Percentiles rank a stretch among this genome's conserved stretches.
Evolutionary conservation across 2,797 vertebrate genomes (phyloP).

Genomic region (Halcyon chelicuti): DNA sequence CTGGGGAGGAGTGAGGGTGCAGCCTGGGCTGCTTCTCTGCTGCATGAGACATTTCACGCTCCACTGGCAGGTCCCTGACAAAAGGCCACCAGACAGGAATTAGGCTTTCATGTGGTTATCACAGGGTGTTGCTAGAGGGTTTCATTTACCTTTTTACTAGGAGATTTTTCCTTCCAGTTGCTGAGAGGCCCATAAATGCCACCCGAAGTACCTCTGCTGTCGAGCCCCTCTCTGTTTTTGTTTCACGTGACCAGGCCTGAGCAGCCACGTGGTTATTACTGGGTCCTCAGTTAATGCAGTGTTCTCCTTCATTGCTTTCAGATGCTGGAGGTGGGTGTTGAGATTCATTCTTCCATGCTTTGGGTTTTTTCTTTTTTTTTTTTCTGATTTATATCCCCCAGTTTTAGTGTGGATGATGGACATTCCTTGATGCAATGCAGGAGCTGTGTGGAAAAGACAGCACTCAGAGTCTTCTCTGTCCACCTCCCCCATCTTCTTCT

Average conservation of each 20-base stretch:
- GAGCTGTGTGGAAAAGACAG: neutral
- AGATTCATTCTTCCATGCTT: neutral
- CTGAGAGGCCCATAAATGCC: slow-evolving; percentile 10
- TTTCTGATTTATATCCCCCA: neutral
- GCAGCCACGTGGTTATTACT: neutral
- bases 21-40: neutral
- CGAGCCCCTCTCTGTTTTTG: neutral
- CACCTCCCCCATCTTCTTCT: neutral
- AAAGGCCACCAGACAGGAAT: neutral
- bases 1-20: neutral
- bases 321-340: neutral
- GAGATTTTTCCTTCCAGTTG: neutral
- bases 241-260: neutral
- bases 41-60: slow-evolving; percentile 26
- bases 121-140: neutral
- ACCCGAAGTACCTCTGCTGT: neutral
- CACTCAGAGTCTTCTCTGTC: neutral
- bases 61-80: neutral
- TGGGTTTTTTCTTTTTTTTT: accelerated
- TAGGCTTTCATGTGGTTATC: slow-evolving; percentile 46
- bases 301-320: neutral
- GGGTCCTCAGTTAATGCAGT: neutral
- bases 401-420: accelerated
- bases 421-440: neutral
- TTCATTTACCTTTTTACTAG: neutral